Evolutionary conservation across 2,797 vertebrate species (phyloP).

Genomic region (Diglossa cyanea): DNA sequence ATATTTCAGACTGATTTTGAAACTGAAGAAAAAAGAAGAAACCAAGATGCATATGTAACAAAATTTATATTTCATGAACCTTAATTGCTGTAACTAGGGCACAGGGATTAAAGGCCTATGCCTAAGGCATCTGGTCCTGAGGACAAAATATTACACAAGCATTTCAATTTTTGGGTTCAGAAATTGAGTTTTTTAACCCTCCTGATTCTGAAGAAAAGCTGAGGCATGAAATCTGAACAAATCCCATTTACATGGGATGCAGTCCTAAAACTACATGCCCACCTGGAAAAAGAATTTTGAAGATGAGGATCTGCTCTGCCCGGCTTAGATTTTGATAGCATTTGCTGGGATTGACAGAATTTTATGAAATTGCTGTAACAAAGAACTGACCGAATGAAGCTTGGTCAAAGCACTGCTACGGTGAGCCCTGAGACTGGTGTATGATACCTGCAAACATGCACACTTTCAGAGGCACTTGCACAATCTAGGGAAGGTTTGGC

Average conservation of each 20-base stretch:
- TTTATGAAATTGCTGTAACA: neutral
- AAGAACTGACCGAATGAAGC: neutral
- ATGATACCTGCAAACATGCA: neutral
- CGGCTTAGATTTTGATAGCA: neutral
- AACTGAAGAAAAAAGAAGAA: slow-evolving; percentile 5
- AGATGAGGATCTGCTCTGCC: neutral
- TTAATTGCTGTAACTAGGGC: slow-evolving; percentile 53
- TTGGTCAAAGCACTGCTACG: neutral
- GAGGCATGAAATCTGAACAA: neutral
- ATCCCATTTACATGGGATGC: neutral
- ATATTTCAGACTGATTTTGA: slow-evolving; percentile 48
- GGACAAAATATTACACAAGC: neutral
- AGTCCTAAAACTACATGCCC: neutral
- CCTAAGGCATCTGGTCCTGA: slow-evolving; percentile 3
- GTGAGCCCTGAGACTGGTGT: neutral
- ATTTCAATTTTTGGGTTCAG: neutral
- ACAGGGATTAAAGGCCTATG: slow-evolving; percentile 36
- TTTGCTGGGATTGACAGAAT: neutral
- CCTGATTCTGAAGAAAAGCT: neutral
- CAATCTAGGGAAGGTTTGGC: neutral
- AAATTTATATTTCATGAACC: slow-evolving; percentile 53
- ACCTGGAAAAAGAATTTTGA: neutral
- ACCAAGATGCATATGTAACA: neutral
- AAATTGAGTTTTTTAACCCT: neutral
- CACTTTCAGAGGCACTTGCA: neutral